Percentiles rank a stretch among this genome's conserved stretches.
These are phyloP conservation scores for Nyctereutes procyonoides DNA, from an alignment of 2,113 vertebrate species.

Conservation along the genomic window DNA sequence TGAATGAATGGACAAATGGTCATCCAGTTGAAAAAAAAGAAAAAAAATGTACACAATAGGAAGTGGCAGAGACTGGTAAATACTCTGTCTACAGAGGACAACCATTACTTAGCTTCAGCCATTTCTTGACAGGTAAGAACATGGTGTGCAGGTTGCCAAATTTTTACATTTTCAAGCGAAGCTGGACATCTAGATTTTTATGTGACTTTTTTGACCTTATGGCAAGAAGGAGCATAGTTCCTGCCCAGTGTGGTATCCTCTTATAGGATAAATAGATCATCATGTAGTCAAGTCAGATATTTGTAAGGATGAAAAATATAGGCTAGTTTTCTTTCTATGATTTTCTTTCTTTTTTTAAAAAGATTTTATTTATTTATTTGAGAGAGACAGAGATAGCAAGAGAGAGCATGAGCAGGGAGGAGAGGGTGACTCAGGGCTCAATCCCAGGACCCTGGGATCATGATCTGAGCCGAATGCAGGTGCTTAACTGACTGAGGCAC, in stretches of 20 bases:
- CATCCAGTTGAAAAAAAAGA: background rate
- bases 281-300: background rate
- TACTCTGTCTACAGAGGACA: background rate
- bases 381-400: too few relatives aligned
- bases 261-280: background rate
- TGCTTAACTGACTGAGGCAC: too few relatives aligned
- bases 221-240: background rate
- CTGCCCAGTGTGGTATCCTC: background rate
- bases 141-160: background rate
- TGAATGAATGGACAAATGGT: background rate
- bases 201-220: background rate
- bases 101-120: background rate
- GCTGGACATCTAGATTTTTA: background rate
- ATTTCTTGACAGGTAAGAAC: background rate
- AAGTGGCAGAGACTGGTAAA: background rate
- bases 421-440: too few relatives aligned
- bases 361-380: too few relatives aligned
- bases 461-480: too few relatives aligned
- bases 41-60: background rate
- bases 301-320: background rate
- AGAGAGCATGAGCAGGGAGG: too few relatives aligned
- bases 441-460: too few relatives aligned
- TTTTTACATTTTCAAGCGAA: background rate
- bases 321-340: background rate
- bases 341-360: too few relatives aligned